These are phyloP conservation scores for Emydoidea blandingii DNA, from an alignment of 2,797 vertebrate species.

Conservation along the genomic window DNA sequence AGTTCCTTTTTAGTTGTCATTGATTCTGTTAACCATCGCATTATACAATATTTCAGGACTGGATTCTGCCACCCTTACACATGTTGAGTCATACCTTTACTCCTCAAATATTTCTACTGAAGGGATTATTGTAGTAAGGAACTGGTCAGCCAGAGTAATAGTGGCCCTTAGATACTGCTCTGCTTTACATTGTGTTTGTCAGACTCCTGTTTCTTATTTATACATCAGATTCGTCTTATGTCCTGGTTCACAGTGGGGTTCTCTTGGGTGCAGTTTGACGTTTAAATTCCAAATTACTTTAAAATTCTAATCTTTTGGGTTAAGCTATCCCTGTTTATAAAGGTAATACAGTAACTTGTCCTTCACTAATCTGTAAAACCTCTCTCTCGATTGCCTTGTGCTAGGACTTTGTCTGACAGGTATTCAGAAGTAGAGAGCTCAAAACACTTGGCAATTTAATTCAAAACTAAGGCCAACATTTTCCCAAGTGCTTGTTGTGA, in stretches of 20 bases:
- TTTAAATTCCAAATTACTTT: background rate
- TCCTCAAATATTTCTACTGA: background rate
- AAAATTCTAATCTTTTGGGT: background rate
- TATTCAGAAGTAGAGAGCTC: background rate
- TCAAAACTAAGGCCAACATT: background rate
- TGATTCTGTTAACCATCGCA: background rate
- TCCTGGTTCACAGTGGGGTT: background rate
- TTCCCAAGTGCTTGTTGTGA: background rate
- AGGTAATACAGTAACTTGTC: background rate
- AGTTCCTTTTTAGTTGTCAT: background rate
- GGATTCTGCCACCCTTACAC: background rate
- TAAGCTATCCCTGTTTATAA: background rate
- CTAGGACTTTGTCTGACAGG: background rate
- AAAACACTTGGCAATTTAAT: background rate
- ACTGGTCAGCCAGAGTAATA: background rate
- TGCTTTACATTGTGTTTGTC: background rate
- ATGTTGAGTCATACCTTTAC: background rate
- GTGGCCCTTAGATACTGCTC: background rate
- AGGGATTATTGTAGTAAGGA: background rate
- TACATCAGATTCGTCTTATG: background rate
- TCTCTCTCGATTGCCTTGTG: background rate
- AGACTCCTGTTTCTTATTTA: slow-evolving; percentile 2
- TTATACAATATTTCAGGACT: background rate
- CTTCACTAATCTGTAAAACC: background rate
- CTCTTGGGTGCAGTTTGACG: rapidly evolving